These are phyloP conservation scores for Pardalotus punctatus DNA, from an alignment of 2,113 vertebrate genomes.

Conservation along the genomic window DNA sequence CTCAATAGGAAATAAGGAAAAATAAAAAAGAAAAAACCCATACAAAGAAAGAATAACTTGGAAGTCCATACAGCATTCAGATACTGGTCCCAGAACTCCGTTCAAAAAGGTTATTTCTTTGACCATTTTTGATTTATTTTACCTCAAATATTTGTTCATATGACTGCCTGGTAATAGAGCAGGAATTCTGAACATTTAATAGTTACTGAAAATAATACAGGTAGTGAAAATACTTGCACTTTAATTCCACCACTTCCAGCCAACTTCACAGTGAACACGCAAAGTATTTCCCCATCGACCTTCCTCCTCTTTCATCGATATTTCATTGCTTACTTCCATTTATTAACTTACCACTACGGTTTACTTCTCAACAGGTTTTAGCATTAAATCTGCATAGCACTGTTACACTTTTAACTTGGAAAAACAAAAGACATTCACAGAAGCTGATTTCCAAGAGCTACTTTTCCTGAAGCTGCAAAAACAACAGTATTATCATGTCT, in stretches of 20 bases:
- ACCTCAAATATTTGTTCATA: neutral
- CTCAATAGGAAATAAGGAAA: neutral
- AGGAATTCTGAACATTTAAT: neutral
- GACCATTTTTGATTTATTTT: neutral
- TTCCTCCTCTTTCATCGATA: neutral
- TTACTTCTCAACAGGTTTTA: neutral
- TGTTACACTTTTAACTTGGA: neutral
- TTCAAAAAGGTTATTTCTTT: neutral
- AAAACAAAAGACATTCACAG: neutral
- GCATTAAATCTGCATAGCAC: neutral
- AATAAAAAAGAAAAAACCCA: neutral
- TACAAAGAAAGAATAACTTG: neutral
- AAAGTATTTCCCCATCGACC: neutral
- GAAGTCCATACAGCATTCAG: neutral
- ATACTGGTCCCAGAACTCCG: neutral
- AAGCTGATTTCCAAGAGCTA: neutral
- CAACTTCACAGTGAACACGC: neutral
- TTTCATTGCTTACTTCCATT: neutral
- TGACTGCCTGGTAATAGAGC: accelerated
- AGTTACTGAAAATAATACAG: neutral
- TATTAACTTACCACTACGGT: neutral
- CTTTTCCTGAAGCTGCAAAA: neutral
- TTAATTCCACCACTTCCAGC: neutral
- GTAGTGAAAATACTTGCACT: neutral
- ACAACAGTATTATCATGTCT: neutral